Evolutionary conservation across 2,797 vertebrate genomes (phyloP).

Genomic region (Sparidentex hasta): DNA sequence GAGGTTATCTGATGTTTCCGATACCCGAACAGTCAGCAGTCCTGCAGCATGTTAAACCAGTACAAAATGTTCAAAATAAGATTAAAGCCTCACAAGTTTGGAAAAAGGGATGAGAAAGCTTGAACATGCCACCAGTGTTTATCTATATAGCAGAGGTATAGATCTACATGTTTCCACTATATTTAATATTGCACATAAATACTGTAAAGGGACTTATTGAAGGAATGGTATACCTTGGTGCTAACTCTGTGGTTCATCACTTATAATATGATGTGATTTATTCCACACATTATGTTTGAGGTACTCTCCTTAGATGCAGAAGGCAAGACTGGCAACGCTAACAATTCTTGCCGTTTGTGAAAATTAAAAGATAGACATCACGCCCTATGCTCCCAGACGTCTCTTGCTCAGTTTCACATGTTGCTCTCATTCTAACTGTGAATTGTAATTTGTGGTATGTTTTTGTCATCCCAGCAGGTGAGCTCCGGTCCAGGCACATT

Average conservation of each 20-base stretch:
- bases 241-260: background rate
- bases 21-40: too few species aligned
- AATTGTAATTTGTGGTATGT: background rate
- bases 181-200: background rate
- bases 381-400: background rate
- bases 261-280: background rate
- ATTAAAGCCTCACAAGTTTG: background rate
- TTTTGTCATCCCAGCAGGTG: constrained; percentile 79
- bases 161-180: background rate
- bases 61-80: background rate
- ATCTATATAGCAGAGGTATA: background rate
- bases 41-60: background rate
- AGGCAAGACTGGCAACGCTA: background rate
- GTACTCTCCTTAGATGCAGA: background rate
- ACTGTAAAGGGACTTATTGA: background rate
- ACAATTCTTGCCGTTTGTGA: background rate
- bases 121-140: background rate
- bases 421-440: background rate
- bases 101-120: background rate
- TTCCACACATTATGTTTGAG: background rate
- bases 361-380: too few species aligned
- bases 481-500: constrained; percentile 72
- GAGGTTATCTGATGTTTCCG: background rate
- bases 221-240: background rate
- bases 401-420: background rate